These are phyloP conservation scores for Akabosia matsudoensis DNA, from an alignment of 1,140 invertebrate species.

Conservation along the genomic window DNA sequence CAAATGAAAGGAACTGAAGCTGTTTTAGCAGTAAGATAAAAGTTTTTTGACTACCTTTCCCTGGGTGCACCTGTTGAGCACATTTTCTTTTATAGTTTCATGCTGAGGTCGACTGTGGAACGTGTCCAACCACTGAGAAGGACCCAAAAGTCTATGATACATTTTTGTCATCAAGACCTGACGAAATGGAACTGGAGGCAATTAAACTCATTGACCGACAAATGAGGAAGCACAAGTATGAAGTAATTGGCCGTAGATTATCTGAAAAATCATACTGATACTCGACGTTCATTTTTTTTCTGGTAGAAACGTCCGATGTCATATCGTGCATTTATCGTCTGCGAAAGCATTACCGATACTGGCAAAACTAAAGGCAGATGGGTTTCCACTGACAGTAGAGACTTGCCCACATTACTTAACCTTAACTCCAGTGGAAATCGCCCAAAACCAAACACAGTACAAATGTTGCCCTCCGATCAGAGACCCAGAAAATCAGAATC, in stretches of 20 bases:
- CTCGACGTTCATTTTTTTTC: not conserved
- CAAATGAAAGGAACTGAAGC: constrained; percentile 58
- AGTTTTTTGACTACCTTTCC: not conserved
- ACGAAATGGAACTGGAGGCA: constrained; percentile 65
- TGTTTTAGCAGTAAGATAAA: constrained; percentile 58
- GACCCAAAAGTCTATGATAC: constrained; percentile 59
- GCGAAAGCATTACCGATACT: constrained; percentile 57
- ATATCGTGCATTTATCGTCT: constrained; percentile 70
- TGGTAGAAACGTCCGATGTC: constrained; percentile 54
- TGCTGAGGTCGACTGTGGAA: constrained; percentile 58
- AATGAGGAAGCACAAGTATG: constrained; percentile 59
- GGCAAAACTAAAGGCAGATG: constrained; percentile 52
- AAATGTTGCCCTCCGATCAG: constrained; percentile 72
- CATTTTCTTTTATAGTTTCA: constrained; percentile 60
- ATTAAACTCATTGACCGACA: constrained; percentile 60
- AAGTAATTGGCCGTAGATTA: not conserved
- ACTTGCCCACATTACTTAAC: constrained; percentile 72
- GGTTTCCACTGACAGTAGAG: constrained; percentile 61
- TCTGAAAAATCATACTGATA: too few species aligned
- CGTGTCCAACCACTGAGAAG: constrained; percentile 35
- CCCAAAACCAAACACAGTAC: constrained; percentile 61
- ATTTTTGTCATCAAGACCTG: constrained; percentile 63
- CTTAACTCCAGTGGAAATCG: constrained; percentile 61
- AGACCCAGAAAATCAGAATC: constrained; percentile 59
- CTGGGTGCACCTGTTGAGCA: not conserved